Base-by-base conservation (phyloP, 2,797 vertebrate genomes). In the Acrocephalus scirpaceus region DNA sequence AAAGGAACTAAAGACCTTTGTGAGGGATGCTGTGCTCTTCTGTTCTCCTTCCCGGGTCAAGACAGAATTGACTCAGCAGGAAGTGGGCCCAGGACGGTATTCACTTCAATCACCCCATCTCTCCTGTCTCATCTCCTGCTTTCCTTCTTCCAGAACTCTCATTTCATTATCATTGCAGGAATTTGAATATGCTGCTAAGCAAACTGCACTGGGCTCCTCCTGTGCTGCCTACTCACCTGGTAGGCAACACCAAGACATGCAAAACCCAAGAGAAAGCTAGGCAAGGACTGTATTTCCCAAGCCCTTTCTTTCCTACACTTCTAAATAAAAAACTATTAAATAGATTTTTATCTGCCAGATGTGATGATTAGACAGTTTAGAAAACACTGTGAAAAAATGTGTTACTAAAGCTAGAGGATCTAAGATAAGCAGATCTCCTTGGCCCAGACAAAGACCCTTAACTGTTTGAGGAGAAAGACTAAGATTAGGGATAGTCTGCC, bases 351-450 rank as follows among this genome's bases (percentile, higher is more conserved):
- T 38, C n/a, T 51, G n/a, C 40, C 27, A 88, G 30, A 48, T 15
- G 5, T 6, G 30, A 42, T 30, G 25, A 21, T 90, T 79, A 85
- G 38, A 50, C 15, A n/a, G 25, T 84, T 72, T 76, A 18, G 60
- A 82, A 94, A 93, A 48, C 6, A 19, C 30, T 47, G 11, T n/a
- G 18, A 56, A 86, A 81, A 76, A 54, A 61, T 5, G 4, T 53
- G 76, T 82, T 85, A 64, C 60, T 70, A 54, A 66, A 81, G 29
- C 66, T 45, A 44, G 60, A 19, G 17, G 30, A 78, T 92, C 74
- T 82, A 50, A 76, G 53, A 77, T 88, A 95, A 95, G 83, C 60
- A 94, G 67, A 76, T 96, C 23, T 81, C 48, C 92, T 82, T 38
- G 65, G 30, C 16, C 54, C 44, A 73, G 80, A 81, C 50, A 82